phyloP scores from a whole-genome alignment of 1,140 invertebrate genomes.

The Chionoecetes opilio region DNA sequence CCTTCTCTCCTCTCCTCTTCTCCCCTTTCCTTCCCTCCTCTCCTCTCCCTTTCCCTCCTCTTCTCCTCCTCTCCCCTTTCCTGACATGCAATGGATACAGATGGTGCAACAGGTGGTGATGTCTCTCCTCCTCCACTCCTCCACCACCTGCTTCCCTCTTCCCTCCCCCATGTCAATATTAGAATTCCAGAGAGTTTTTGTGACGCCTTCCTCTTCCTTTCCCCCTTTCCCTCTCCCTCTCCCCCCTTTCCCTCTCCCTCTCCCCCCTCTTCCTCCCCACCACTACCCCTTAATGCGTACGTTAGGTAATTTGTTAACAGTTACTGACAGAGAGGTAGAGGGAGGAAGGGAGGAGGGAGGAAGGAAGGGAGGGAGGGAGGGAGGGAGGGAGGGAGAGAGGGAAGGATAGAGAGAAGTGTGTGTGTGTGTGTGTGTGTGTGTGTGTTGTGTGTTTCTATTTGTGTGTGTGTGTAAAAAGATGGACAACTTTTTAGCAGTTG shows the following conservation, averaged over 20 bases:
- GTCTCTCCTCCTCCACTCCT: neutral
- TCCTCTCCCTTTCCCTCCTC: neutral
- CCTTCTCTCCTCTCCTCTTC: neutral
- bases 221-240: neutral
- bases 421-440: slow-evolving; percentile 8
- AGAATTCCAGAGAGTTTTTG: neutral
- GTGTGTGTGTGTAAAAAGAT: neutral
- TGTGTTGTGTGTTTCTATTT: neutral
- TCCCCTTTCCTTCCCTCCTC: neutral
- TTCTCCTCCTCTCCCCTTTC: neutral
- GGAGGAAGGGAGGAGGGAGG: neutral
- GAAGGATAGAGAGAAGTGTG: neutral
- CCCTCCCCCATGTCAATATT: neutral
- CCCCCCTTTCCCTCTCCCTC: neutral
- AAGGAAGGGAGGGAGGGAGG: no score
- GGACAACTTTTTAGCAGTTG: neutral
- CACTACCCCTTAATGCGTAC: no score
- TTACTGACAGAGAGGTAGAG: no score
- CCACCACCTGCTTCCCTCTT: neutral
- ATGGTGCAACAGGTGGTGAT: no score
- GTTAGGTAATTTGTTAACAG: neutral
- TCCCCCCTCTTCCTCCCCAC: neutral
- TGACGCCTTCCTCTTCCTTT: neutral
- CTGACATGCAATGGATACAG: no score
- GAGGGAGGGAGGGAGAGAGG: no score